Conservation (phyloP, 2,797 vertebrate species). For the Pipistrellus pipistrellus region DNA sequence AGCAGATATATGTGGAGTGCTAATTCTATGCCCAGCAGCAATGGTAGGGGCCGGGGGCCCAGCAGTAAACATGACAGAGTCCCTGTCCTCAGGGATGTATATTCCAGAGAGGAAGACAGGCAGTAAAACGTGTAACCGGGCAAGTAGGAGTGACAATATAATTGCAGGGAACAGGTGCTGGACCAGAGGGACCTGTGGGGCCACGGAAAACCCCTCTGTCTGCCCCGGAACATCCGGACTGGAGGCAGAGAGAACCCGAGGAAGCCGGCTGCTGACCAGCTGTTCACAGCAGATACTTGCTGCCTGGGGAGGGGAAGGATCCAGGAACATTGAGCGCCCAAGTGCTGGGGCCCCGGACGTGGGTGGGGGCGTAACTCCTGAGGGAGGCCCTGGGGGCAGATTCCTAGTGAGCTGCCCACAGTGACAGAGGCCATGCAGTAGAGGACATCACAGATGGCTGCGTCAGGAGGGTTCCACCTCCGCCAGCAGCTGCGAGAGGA, state of each 20-base stretch:
- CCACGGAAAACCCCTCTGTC: neutral
- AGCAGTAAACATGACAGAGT: neutral
- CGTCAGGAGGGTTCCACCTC: neutral
- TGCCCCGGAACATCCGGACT: neutral
- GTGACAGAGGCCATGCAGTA: neutral
- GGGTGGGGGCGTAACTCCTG: neutral
- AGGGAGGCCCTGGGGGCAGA: neutral
- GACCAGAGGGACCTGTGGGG: neutral
- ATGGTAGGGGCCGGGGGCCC: neutral
- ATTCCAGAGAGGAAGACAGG: neutral
- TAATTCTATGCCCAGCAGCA: neutral
- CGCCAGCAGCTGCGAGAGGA: neutral
- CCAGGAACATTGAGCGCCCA: rapidly evolving
- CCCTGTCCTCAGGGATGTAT: neutral
- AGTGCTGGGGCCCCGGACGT: neutral
- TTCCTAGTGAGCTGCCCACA: neutral
- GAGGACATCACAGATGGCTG: neutral
- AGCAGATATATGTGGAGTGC: neutral
- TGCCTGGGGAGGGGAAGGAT: neutral
- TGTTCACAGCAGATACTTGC: neutral
- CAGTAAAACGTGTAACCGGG: neutral
- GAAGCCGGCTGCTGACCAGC: neutral
- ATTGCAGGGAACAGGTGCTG: neutral
- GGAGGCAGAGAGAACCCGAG: neutral
- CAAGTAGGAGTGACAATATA: neutral